phyloP scores from a whole-genome alignment of 37 sponge, comb jelly and placozoan species.

The Halichondria panicea region DNA sequence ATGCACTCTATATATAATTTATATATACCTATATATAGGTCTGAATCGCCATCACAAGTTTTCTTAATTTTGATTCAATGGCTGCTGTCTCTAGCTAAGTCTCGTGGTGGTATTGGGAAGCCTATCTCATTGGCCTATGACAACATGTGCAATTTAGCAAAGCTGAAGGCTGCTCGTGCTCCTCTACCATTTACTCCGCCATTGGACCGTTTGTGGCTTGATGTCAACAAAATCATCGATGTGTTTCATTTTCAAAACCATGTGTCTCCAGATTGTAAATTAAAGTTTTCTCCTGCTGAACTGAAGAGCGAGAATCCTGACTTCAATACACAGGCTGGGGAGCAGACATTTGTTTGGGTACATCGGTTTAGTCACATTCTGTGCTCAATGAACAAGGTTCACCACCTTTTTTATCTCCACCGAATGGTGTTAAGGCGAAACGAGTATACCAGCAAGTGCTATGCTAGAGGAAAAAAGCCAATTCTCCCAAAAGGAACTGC shows the following conservation, averaged over 20 bases:
- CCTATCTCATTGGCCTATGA: constrained; percentile 7
- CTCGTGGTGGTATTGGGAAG: not conserved
- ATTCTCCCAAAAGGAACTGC: constrained; percentile 41
- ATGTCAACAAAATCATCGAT: constrained; percentile 14
- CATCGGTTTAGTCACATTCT: constrained; percentile 20
- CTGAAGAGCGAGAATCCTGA: not conserved
- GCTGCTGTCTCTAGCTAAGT: not conserved
- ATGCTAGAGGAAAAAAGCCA: constrained; percentile 36
- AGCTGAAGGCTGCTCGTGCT: not conserved
- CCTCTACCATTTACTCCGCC: constrained; percentile 22
- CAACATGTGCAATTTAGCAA: constrained; percentile 4
- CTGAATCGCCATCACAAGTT: constrained; percentile 18
- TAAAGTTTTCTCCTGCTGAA: constrained; percentile 7
- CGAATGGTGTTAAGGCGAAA: constrained; percentile 36
- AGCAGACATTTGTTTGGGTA: constrained; percentile 40
- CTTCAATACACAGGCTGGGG: constrained; percentile 13
- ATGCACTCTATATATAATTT: too few species aligned
- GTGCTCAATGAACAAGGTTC: constrained; percentile 35
- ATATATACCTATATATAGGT: not conserved
- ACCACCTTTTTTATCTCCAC: constrained; percentile 29
- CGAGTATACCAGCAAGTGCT: constrained; percentile 22
- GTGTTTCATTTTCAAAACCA: constrained; percentile 22
- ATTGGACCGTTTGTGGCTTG: not conserved
- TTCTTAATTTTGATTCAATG: constrained; percentile 12
- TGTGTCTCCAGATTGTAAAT: not conserved